Conservation (phyloP, 2,888 invertebrate species). For the Bhutanitis thaidina region DNA sequence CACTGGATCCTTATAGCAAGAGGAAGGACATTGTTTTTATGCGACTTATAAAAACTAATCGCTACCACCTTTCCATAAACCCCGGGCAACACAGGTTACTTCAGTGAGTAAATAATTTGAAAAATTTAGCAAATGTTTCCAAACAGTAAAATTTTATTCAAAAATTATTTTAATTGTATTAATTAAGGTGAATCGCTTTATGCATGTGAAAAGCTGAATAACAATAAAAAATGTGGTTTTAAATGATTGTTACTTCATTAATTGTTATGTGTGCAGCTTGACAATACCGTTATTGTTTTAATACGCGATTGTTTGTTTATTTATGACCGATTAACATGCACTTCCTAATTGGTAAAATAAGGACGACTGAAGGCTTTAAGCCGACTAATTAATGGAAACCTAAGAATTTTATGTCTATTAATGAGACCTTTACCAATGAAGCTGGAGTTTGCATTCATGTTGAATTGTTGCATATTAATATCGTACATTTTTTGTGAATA, state of each 20-base stretch:
- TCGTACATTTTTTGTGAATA: slow-evolving; percentile 29
- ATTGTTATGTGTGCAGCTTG: slow-evolving; percentile 9
- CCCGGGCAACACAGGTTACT: no score
- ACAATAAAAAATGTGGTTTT: not conserved
- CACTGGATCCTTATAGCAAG: no score
- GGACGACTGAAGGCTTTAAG: slow-evolving; percentile 44
- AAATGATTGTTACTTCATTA: not conserved
- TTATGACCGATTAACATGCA: slow-evolving; percentile 41
- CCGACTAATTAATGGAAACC: slow-evolving; percentile 54
- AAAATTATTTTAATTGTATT: no score
- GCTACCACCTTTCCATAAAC: no score
- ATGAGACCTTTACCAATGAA: slow-evolving; percentile 45
- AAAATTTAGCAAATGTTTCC: no score
- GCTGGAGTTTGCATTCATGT: slow-evolving; percentile 31
- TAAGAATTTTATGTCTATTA: slow-evolving; percentile 36
- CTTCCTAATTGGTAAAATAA: slow-evolving; percentile 39
- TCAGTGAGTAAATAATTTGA: no score
- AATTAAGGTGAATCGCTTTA: no score
- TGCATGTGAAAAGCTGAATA: not conserved
- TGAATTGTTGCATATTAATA: slow-evolving; percentile 21
- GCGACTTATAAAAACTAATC: no score
- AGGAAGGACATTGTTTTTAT: no score
- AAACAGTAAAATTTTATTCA: no score
- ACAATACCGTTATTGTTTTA: slow-evolving; percentile 22
- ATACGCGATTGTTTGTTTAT: slow-evolving; percentile 47